Evolutionary conservation across 2,888 invertebrate genomes (phyloP).

Genomic region (Mythimna vitellina): DNA sequence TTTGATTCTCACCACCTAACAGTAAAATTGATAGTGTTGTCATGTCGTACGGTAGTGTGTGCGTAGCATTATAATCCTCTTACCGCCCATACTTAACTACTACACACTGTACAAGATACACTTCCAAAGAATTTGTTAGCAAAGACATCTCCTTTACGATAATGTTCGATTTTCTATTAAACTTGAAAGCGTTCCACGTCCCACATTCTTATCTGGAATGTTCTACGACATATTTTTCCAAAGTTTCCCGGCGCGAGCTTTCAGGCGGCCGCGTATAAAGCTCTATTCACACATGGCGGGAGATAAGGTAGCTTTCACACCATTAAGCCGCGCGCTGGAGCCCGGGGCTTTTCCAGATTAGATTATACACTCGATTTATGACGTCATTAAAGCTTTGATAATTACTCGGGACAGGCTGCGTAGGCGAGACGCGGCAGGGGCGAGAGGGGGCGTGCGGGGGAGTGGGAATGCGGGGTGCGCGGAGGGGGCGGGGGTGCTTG

Average conservation of each 20-base stretch:
- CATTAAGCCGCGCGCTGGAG: constrained; percentile 90
- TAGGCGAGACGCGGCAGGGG: constrained; percentile 83
- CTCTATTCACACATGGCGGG: constrained; percentile 91
- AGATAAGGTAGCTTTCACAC: constrained; percentile 91
- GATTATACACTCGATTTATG: constrained; percentile 91
- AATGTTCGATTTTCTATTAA: constrained; percentile 91
- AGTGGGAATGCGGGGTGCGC: constrained; percentile 30
- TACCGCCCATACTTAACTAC: constrained; percentile 67
- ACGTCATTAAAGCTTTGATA: constrained; percentile 91
- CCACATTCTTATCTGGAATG: constrained; percentile 90
- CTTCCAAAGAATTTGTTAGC: constrained; percentile 89
- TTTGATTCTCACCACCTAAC: constrained; percentile 26
- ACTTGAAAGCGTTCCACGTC: constrained; percentile 90
- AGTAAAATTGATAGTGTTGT: constrained; percentile 44
- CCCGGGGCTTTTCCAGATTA: constrained; percentile 91
- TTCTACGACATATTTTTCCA: constrained; percentile 91
- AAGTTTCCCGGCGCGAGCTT: constrained; percentile 90
- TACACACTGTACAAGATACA: constrained; percentile 77
- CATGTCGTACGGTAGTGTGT: constrained; percentile 44
- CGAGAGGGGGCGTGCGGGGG: constrained; percentile 64
- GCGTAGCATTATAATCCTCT: constrained; percentile 63
- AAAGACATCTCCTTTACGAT: constrained; percentile 90
- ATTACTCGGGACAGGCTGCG: constrained; percentile 91
- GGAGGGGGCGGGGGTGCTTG: constrained; percentile 81
- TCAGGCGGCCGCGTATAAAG: constrained; percentile 90